A percentile compares a stretch with the other conserved stretches of the same genome.
phyloP scores from a whole-genome alignment of 2,888 invertebrate species.

The Volucella bombylans region DNA sequence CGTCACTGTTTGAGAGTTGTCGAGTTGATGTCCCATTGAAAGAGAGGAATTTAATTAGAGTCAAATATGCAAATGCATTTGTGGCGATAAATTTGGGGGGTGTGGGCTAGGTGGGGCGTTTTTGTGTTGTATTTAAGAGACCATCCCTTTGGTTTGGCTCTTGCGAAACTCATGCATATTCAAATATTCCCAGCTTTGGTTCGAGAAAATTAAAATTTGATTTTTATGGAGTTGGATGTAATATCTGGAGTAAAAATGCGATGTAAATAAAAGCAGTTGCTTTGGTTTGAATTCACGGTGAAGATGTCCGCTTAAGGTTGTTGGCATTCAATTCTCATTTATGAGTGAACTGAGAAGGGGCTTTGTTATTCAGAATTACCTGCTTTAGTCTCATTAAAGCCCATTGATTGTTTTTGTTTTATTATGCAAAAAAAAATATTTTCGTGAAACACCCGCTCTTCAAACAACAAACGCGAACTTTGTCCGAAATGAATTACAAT shows the following conservation, averaged over 20 bases:
- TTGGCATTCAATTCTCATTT: no score
- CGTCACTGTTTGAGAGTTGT: conserved; percentile 9
- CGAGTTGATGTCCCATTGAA: conserved; percentile 13
- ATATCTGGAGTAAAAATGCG: background rate
- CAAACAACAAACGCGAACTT: no score
- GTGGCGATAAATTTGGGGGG: conserved; percentile 27
- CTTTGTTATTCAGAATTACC: no score
- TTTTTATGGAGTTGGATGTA: conserved; percentile 17
- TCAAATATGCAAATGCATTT: conserved; percentile 66
- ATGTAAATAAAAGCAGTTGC: no score
- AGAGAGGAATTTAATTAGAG: conserved; percentile 65
- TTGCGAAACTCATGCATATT: conserved; percentile 45
- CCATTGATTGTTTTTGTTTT: no score
- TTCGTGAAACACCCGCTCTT: no score
- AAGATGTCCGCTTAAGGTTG: no score
- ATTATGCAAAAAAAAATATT: no score
- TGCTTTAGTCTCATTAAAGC: no score
- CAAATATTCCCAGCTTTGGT: conserved; percentile 28
- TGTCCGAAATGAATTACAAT: no score
- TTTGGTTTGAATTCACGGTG: no score
- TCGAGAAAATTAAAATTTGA: conserved; percentile 37
- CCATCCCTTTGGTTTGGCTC: background rate
- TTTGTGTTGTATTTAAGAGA: conserved; percentile 23
- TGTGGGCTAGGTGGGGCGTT: background rate
- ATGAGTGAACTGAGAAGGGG: no score